Evolutionary conservation across 2,888 invertebrate genomes (phyloP), one percentile per base, ranked within the genome.

Genomic region (Elysia crispata): DNA sequence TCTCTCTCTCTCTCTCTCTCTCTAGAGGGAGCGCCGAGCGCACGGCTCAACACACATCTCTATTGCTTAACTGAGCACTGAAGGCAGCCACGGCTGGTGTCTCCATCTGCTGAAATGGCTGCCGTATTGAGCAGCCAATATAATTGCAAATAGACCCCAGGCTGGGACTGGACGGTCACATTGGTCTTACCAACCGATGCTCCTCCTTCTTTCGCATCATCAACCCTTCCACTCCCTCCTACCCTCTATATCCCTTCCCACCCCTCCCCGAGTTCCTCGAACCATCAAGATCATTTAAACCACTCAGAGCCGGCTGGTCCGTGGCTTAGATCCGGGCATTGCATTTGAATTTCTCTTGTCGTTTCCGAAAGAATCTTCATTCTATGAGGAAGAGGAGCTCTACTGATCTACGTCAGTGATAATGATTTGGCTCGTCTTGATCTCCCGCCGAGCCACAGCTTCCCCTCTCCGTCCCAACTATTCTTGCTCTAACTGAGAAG

Each of bases 81-180:
- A 41, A 3, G 41, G 41, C 41, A 3, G 41, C 41, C n/a, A n/a
- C n/a, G 80, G 76, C 70, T 70, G 75, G 72, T 64, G 28, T 77
- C 50, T 75, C 60, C 75, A 77, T 60, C 41, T 41, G 41, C 79
- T 77, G 70, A 76, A 81, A 84, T 82, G 74, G 81, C 80, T 67
- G 54, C 64, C 73, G 81, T 77, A 81, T 77, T 82, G 81, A 70
- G 80, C 62, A 77, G 69, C 81, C 82, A 84, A 84, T 84, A 83
- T 83, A 84, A 84, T 84, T 84, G 84, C 83, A 84, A 84, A 84
- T 84, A 57, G 79, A 74, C 75, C 54, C 54, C 33, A 72, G 25
- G 74, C 66, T 57, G 54, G 31, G 28, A 25, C 41, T 8, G 57
- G 69, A 69, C 73, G 15, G 66, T 31, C 41, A 41, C 41, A 41